Percentiles rank a stretch among this genome's conserved stretches.
Conservation (phyloP, 2,797 vertebrate genomes). For the Lacerta agilis region DNA sequence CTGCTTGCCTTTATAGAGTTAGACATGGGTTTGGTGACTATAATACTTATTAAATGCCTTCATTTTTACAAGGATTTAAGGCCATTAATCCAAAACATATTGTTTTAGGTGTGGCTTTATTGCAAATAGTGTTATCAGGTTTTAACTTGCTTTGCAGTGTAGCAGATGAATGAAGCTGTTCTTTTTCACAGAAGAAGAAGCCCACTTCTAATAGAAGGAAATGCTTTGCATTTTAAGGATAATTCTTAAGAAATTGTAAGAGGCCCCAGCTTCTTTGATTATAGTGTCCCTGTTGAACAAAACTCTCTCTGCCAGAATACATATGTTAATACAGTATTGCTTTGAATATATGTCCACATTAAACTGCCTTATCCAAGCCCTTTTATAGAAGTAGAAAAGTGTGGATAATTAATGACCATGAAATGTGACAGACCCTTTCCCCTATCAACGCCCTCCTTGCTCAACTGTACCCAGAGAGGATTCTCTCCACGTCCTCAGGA, state of each 20-base stretch:
- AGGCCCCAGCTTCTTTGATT: background rate
- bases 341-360: background rate
- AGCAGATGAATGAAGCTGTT: background rate
- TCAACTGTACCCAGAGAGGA: background rate
- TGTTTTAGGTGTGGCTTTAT: conserved; percentile 5
- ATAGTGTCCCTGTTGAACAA: background rate
- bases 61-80: background rate
- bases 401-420: background rate
- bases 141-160: conserved; percentile 22
- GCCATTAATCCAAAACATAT: background rate
- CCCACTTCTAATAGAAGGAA: background rate
- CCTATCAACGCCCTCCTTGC: background rate
- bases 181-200: background rate
- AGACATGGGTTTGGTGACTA: background rate
- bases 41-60: background rate
- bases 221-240: background rate
- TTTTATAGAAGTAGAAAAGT: background rate
- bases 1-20: background rate
- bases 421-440: background rate
- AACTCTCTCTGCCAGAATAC: background rate
- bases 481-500: background rate
- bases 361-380: background rate
- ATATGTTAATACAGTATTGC: background rate
- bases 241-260: background rate
- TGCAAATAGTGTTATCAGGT: background rate